phyloP scores from a whole-genome alignment of 1,140 invertebrate species.

The Ruditapes philippinarum region DNA sequence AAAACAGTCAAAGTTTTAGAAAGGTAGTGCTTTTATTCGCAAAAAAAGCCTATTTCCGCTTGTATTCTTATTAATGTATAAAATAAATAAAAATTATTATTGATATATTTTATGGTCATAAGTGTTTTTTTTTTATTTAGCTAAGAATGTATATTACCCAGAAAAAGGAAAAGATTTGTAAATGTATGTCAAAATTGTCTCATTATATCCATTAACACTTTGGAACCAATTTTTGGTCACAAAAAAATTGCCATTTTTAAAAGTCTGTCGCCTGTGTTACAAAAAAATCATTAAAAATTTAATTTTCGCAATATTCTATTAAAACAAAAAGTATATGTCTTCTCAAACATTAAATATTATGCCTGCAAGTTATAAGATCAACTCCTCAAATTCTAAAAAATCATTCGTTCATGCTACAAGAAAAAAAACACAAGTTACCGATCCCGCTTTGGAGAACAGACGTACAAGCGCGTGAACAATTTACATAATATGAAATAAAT shows the following conservation, averaged over 20 bases:
- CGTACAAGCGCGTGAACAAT: too few species aligned
- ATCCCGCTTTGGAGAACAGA: too few species aligned
- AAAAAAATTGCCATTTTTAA: not conserved
- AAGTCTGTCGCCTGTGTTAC: not conserved
- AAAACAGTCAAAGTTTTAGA: conserved; percentile 1
- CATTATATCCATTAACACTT: not conserved
- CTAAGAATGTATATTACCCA: conserved; percentile 19
- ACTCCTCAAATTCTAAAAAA: not conserved
- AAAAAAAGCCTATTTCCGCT: not conserved
- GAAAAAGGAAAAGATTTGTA: conserved; percentile 9
- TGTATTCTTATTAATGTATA: not conserved
- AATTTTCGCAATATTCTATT: conserved; percentile 8
- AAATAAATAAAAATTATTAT: conserved; percentile 30
- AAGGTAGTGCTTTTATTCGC: not conserved
- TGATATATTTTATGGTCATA: not conserved
- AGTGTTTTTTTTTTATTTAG: conserved; percentile 9
- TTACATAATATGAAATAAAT: not conserved
- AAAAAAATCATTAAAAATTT: conserved; percentile 15
- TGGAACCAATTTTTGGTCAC: not conserved
- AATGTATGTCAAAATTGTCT: conserved; percentile 1
- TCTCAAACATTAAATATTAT: conserved; percentile 6
- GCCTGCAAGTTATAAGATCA: not conserved
- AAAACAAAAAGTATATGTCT: conserved; percentile 20
- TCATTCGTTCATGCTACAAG: too few species aligned
- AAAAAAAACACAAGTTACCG: too few species aligned